phyloP scores from a whole-genome alignment of 2,888 invertebrate species.

The Sussaba pulchella region DNA sequence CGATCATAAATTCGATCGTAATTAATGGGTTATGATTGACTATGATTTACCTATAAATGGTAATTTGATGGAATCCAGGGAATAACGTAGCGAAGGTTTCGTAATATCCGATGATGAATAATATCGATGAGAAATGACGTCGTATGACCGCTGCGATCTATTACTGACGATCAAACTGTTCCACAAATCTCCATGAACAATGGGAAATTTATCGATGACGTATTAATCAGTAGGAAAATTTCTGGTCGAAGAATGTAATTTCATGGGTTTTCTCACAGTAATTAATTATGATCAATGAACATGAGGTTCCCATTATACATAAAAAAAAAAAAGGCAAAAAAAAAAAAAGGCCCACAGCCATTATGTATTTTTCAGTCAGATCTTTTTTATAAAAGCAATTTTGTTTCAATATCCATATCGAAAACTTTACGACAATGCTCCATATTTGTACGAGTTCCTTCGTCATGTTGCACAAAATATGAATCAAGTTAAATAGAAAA shows the following conservation, averaged over 20 bases:
- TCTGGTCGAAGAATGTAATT: not conserved
- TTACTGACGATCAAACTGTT: not conserved
- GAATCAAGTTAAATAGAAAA: not conserved
- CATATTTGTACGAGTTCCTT: slow-evolving; percentile 14
- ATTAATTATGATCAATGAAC: not conserved
- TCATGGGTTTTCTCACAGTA: not conserved
- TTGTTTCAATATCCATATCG: not conserved
- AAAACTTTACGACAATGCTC: not conserved
- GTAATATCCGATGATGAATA: not conserved
- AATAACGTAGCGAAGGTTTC: too few species aligned
- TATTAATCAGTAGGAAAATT: not conserved
- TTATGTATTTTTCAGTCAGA: too few species aligned
- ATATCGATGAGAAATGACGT: not conserved
- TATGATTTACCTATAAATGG: not conserved
- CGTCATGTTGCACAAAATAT: not conserved
- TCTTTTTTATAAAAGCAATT: slow-evolving; percentile 7
- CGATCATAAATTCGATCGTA: not conserved
- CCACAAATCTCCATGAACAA: not conserved
- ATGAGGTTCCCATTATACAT: not conserved
- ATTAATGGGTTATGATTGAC: not conserved
- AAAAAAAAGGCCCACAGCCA: too few species aligned
- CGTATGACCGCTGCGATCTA: not conserved
- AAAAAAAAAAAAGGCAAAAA: not conserved
- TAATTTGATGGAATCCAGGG: not conserved
- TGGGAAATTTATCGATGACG: not conserved